Percentiles rank a stretch among this genome's conserved stretches.
phyloP scores from a whole-genome alignment of 2,888 invertebrate species.

The Latrodectus hesperus region DNA sequence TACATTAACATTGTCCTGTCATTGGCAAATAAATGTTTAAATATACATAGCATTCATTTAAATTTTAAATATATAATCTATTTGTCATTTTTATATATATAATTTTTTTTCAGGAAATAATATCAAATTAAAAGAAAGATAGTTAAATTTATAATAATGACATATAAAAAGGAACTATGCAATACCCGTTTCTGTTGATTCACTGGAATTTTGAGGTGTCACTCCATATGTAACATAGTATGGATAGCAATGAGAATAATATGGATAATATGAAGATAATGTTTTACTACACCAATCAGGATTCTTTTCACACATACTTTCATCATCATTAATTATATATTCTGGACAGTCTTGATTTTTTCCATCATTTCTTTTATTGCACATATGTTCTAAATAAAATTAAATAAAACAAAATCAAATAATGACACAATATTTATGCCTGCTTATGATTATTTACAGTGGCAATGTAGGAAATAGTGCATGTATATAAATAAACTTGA shows the following conservation, averaged over 20 bases:
- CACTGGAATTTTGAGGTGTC: slow-evolving; percentile 19
- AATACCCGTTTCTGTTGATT: slow-evolving; percentile 40
- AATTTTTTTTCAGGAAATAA: too few relatives aligned
- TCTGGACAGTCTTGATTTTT: slow-evolving; percentile 27
- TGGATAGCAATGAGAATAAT: slow-evolving; percentile 63
- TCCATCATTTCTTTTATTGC: slow-evolving; percentile 45
- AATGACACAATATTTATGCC: not conserved
- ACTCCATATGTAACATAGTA: slow-evolving; percentile 58
- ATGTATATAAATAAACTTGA: too few relatives aligned
- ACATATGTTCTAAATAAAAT: slow-evolving; percentile 46
- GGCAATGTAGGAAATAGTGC: too few relatives aligned
- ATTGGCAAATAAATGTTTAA: too few relatives aligned
- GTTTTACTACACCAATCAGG: slow-evolving; percentile 38
- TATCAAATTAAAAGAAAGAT: too few relatives aligned
- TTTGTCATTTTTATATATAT: too few relatives aligned
- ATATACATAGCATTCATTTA: too few relatives aligned
- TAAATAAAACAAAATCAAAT: slow-evolving; percentile 1
- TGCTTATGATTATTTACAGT: not conserved
- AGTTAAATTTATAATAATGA: too few relatives aligned
- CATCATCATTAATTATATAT: slow-evolving; percentile 45
- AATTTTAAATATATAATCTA: too few relatives aligned
- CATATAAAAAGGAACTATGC: too few relatives aligned
- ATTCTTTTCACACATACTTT: slow-evolving; percentile 42
- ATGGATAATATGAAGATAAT: slow-evolving; percentile 37
- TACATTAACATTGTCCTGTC: too few relatives aligned